Evolutionary conservation across 2,113 vertebrate species (phyloP).

Genomic region (Tragulus kanchil): DNA sequence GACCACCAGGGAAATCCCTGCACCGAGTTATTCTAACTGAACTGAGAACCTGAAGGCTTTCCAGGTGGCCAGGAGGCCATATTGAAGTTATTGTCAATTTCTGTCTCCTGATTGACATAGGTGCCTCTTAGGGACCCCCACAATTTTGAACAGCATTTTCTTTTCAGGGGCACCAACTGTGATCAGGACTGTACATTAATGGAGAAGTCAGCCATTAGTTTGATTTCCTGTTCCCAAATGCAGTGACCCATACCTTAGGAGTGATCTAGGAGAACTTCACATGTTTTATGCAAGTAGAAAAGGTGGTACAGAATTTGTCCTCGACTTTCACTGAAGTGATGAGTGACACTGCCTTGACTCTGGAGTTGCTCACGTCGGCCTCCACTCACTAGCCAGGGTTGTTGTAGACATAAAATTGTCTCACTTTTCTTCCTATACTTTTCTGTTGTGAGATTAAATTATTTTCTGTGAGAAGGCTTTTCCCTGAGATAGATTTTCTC

Average conservation of each 20-base stretch:
- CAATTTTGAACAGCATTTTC: neutral
- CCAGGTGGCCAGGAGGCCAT: neutral
- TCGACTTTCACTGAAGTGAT: neutral
- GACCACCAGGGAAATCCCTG: too few relatives aligned
- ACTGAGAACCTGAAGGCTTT: neutral
- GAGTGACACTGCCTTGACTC: neutral
- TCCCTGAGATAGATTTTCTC: constrained; percentile 21
- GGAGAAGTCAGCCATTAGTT: neutral
- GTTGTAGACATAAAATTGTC: neutral
- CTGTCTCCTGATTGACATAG: neutral
- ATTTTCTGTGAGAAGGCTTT: neutral
- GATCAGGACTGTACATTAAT: neutral
- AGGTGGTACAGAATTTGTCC: neutral
- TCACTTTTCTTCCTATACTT: neutral
- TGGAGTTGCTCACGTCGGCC: neutral
- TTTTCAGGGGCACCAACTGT: neutral
- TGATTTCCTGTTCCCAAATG: neutral
- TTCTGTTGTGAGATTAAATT: constrained; percentile 37
- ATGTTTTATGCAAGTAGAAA: constrained; percentile 8
- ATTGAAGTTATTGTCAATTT: neutral
- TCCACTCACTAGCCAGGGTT: neutral
- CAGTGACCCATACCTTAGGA: neutral
- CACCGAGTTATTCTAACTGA: neutral
- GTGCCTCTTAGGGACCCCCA: neutral
- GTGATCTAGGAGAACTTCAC: neutral